Conservation (phyloP, 2,797 vertebrate species). For the Tragelaphus oryx region DNA sequence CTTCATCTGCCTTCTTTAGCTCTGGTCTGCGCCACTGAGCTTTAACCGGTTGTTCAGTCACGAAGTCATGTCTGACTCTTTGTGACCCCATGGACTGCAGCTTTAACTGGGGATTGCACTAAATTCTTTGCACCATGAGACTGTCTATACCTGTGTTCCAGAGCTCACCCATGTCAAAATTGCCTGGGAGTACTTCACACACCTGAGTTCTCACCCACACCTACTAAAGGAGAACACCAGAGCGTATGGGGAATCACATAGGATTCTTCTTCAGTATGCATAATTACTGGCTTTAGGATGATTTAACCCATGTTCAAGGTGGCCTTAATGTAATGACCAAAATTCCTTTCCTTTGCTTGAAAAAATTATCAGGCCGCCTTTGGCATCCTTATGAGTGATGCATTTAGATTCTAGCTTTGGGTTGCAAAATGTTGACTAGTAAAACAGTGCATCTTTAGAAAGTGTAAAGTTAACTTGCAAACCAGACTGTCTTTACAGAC, state of each 20-base stretch:
- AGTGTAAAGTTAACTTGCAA: not conserved
- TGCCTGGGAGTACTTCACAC: too few species aligned
- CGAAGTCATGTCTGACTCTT: not conserved
- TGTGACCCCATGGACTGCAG: not conserved
- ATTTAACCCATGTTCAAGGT: not conserved
- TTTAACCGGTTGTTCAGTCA: not conserved
- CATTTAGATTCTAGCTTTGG: not conserved
- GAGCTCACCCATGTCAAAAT: not conserved
- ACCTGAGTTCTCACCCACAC: not conserved
- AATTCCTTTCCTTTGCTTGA: not conserved
- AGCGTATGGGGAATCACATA: fast-evolving
- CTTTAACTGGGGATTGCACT: not conserved
- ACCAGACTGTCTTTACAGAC: not conserved
- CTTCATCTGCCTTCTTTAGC: not conserved
- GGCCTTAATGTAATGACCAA: not conserved
- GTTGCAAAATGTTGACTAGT: not conserved
- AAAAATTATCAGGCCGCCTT: not conserved
- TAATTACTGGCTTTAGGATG: not conserved
- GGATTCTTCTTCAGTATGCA: not conserved
- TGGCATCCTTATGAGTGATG: not conserved
- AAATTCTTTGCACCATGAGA: not conserved
- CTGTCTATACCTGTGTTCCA: not conserved
- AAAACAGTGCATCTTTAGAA: not conserved
- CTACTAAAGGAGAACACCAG: not conserved
- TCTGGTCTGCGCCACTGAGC: not conserved